Base-by-base conservation (phyloP, 2,113 vertebrate species). In the human (Homo sapiens) region DNA sequence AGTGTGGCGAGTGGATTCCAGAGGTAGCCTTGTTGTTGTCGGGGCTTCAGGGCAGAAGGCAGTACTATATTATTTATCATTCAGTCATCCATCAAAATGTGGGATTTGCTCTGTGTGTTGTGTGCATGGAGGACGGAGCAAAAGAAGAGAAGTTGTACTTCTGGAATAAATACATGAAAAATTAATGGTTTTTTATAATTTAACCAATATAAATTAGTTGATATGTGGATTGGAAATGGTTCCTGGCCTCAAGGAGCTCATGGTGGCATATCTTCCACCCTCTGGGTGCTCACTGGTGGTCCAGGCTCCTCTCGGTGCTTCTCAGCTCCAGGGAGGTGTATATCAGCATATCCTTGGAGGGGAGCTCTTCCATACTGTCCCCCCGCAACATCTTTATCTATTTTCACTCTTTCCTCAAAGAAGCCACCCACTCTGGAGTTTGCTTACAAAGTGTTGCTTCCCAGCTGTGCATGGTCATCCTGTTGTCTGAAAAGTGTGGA, bases 331-430 rank as follows among this genome's bases (percentile, higher is more conserved):
- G 22, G 57, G 2, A 12, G 43, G 12, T 76, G 5, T 18, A 78
- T 17, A 30, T 91, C 52, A 73, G 38, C 93, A 79, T 78, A 78
- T 25, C 48, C 23, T 83, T 70, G 38, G 38, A 32, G 8, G 30
- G 66, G 70, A 87, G 7, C n/a, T 68, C 70, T 96, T 73, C 72
- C 4, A n/a, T 92, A 61, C 38, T 86, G 57, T 12, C 10, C 30
- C 27, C 40, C 38, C 1, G 6, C 22, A 8, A 57, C 48, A 72
- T 79, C 59, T 87, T 66, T 89, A 59, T 43, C 32, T 76, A n/a
- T 59, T 82, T 88, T 84, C 27, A 32, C 84, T 82, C n/a, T 72
- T 91, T 92, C 22, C 73, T 89, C 80, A 94, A 92, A 91, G 13
- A 89, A 64, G 64, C 2, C n/a, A 40, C 27, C 66, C 22, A 10